Base-by-base conservation (phyloP, 2,888 invertebrate genomes). In the Epinotia demarniana region DNA sequence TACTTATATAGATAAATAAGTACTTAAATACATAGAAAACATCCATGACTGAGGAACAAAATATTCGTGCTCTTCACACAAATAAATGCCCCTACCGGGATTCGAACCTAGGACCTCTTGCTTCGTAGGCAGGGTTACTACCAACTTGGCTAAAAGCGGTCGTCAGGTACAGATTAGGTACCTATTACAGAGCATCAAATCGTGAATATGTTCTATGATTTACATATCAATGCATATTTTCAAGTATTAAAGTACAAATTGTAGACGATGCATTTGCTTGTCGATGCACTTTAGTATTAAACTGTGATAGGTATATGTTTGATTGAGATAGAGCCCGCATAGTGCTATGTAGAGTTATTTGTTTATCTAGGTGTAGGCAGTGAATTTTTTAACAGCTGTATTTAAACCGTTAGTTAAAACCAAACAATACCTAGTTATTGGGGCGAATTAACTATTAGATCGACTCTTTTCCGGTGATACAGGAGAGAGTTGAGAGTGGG, bases 321-420 rank as follows among this genome's bases (percentile, higher is more conserved):
- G 53, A 23, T 66, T 27, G 49, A 23, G 16, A 66, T 66, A 5
- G 64, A 27, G 49, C 64, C 64, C 64, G 64, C 64, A 66, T 49
- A 16, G 49, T 49, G 16, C 4, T 64, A 18, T 27, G 27, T 18
- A 12, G 64, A 23, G 46, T 9, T 12, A 63, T 11, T 43, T 9
- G 16, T 13, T 23, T 53, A 53, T 18, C 23, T 23, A n/a, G 8
- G 46, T 27, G 23, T 23, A 16, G 49, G 49, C 16, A 11, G 19
- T 53, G n/a, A n/a, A n/a, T n/a, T n/a, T 66, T 66, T 66, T 53
- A 53, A 9, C 64, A 66, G 49, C 43, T 43, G 49, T 46, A 39
- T 53, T 66, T 66, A 49, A 19, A 64, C 63, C 19, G 13, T 63
- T 13, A 11, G 23, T 53, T 53, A 53, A 58, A 58, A 58, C 23